Base-by-base conservation (phyloP, 1,140 invertebrate genomes). In the Pachypeltis micranthus region DNA sequence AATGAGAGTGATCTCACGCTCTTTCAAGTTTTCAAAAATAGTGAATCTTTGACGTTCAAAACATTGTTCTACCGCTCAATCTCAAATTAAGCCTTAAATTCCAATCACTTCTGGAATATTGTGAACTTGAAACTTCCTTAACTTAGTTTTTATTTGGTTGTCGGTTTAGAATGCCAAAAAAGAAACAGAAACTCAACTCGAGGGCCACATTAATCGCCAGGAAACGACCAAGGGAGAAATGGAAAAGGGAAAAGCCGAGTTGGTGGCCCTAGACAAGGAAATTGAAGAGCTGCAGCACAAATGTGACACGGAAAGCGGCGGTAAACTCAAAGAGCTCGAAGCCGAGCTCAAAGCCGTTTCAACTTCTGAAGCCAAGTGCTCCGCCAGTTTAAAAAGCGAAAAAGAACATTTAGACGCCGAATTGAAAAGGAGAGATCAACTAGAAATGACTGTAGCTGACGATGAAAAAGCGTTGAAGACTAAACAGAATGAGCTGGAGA, bases 401-500 rank as follows among this genome's bases (percentile, higher is more conserved):
- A 81, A 83, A 65, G 87, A 91, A 61, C 80, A 76, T 29, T 77
- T 91, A 1, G 81, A 83, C 63, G 77, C 83, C 59, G 85, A 90
- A 69, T 77, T 83, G 63, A 87, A 86, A 63, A 82, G 83, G 59
- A 79, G 83, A 4, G 80, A 83, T 57, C 82, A 90, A 69, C 74
- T 91, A 19, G 75, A 80, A 56, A 85, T 83, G 69, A 86, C 83
- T 68, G 75, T 88, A 2, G 70, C 71, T 1, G 88, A 80, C 68
- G 91, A 95, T 73, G 80, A 81, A 69, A 80, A 80, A 63, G 77
- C 81, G 10, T 72, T 91, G 16, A 67, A 64, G 0, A 73, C 71
- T 1, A 92, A 92, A 73, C 71, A 84, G 69, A 79, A 79, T 44
- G 83, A 88, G 68, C 74, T 90, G 28, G 76, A 79, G 0, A 79